These are phyloP conservation scores for Drosophila mettleri DNA, from an alignment of 2,888 invertebrate species.

Conservation along the genomic window DNA sequence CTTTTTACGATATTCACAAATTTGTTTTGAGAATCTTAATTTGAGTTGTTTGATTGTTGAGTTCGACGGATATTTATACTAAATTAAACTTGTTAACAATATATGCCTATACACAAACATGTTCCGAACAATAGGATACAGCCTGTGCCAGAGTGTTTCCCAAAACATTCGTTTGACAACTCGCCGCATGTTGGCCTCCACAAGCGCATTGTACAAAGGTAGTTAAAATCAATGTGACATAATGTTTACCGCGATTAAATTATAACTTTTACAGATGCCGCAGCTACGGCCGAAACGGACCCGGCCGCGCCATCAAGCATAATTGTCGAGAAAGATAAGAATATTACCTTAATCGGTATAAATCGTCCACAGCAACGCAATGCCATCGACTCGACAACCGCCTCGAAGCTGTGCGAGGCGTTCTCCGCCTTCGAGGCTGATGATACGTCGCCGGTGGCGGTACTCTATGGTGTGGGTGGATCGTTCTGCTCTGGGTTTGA, in stretches of 20 bases:
- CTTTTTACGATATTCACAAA: conserved; percentile 27
- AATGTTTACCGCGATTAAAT: conserved; percentile 38
- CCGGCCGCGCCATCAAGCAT: conserved; percentile 44
- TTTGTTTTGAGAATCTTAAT: conserved; percentile 31
- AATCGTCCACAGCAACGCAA: conserved; percentile 94
- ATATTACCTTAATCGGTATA: conserved; percentile 92
- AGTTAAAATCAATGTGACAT: conserved; percentile 52
- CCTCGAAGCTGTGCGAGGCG: conserved; percentile 89
- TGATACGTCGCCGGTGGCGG: conserved; percentile 88
- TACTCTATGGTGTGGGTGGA: conserved; percentile 96
- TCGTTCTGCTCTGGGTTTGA: conserved; percentile 97
- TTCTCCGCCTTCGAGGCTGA: conserved; percentile 93
- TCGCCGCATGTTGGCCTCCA: conserved; percentile 58
- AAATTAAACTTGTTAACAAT: conserved; percentile 21
- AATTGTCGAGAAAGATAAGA: conserved; percentile 87
- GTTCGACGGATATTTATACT: not conserved
- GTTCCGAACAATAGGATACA: conserved; percentile 61
- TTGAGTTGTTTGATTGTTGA: conserved; percentile 13
- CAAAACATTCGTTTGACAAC: conserved; percentile 39
- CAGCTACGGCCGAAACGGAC: conserved; percentile 28
- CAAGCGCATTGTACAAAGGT: conserved; percentile 63
- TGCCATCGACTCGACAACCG: conserved; percentile 90
- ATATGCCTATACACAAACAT: conserved; percentile 38
- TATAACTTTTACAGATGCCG: conserved; percentile 42
- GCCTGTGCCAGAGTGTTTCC: conserved; percentile 51